Percentiles rank a stretch among this genome's conserved stretches.
Conservation (phyloP, 2,888 invertebrate species). For the Abrostola tripartita region DNA sequence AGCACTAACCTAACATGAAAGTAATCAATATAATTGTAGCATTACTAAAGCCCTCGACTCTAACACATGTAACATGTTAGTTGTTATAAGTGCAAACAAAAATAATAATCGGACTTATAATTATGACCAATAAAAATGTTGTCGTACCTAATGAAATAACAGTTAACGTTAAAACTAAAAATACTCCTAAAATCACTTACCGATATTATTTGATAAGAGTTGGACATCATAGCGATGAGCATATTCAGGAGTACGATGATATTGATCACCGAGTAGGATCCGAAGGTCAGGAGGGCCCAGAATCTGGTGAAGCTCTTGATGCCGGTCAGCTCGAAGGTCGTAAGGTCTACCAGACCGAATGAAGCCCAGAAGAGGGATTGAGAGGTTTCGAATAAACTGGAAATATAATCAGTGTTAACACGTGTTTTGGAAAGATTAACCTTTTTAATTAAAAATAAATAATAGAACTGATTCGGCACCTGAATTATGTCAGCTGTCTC, state of each 20-base stretch:
- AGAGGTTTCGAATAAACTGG: conserved; percentile 98
- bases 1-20: too few species aligned
- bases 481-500: background rate
- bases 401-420: conserved; percentile 57
- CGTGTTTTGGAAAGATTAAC: background rate
- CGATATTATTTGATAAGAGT: conserved; percentile 99
- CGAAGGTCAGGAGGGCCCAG: conserved; percentile 99
- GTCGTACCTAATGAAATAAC: too few species aligned
- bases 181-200: conserved; percentile 87
- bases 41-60: too few species aligned
- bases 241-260: conserved; percentile 98
- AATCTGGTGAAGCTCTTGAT: conserved; percentile 98
- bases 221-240: conserved; percentile 99
- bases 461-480: too few species aligned
- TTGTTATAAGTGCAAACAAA: too few species aligned
- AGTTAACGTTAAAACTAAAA: background rate
- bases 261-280: conserved; percentile 98
- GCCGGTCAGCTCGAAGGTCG: conserved; percentile 97
- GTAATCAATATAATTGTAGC: too few species aligned
- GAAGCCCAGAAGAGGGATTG: conserved; percentile 99
- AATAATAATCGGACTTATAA: too few species aligned
- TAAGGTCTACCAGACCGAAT: conserved; percentile 98
- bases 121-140: too few species aligned
- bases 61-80: too few species aligned
- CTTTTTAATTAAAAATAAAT: background rate